These are phyloP conservation scores for Alitta virens DNA, from an alignment of 2,888 invertebrate species.

Conservation along the genomic window DNA sequence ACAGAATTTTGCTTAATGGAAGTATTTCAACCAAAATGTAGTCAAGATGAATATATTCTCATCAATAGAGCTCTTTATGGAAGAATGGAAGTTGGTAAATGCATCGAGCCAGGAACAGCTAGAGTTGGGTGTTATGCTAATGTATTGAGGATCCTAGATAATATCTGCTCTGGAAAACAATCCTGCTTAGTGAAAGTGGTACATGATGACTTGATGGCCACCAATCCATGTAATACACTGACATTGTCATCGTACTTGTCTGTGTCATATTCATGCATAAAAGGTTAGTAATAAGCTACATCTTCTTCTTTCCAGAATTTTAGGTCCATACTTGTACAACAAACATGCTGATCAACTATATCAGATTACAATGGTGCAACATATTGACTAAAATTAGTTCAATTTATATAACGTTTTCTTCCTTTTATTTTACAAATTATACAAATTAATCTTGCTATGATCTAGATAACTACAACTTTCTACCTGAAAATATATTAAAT, in stretches of 20 bases:
- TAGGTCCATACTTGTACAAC: too few relatives aligned
- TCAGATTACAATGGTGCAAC: too few relatives aligned
- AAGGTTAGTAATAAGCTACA: too few relatives aligned
- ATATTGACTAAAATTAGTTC: too few relatives aligned
- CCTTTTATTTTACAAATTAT: too few relatives aligned
- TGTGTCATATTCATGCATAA: slow-evolving; percentile 7
- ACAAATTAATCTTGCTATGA: too few relatives aligned
- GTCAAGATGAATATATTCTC: slow-evolving; percentile 1
- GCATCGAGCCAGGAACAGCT: neutral
- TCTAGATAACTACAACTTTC: too few relatives aligned
- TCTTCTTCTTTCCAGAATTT: too few relatives aligned
- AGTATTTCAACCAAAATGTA: slow-evolving; percentile 1
- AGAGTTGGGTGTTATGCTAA: slow-evolving; percentile 8
- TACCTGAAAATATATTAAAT: too few relatives aligned
- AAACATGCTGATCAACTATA: too few relatives aligned
- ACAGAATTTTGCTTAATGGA: slow-evolving; percentile 1
- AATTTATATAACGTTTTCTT: too few relatives aligned
- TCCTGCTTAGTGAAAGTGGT: slow-evolving; percentile 2
- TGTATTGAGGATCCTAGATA: slow-evolving; percentile 3
- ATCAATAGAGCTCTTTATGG: slow-evolving; percentile 3
- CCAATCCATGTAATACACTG: neutral
- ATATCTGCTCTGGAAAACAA: slow-evolving; percentile 4
- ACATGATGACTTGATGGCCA: neutral
- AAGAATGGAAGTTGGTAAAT: slow-evolving; percentile 2
- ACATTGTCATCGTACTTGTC: slow-evolving; percentile 3